These are phyloP conservation scores for Asobara japonica DNA, from an alignment of 1,140 invertebrate species.

Conservation along the genomic window DNA sequence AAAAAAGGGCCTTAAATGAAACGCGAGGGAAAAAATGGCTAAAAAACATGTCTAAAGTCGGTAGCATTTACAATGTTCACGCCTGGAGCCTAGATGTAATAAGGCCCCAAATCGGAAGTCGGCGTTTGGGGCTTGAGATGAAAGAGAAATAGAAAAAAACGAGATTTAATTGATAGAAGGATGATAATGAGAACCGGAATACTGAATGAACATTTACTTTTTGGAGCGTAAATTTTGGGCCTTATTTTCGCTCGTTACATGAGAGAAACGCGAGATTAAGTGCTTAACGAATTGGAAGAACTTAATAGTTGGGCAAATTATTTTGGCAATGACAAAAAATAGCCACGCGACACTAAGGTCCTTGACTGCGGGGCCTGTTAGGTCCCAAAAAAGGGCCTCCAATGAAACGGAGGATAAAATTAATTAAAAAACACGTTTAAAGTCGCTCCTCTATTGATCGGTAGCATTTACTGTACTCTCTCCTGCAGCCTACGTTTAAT, in stretches of 20 bases:
- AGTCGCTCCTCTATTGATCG: conserved; percentile 22
- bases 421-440: not conserved
- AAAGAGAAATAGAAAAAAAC: not conserved
- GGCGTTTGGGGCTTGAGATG: not conserved
- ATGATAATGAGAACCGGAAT: too few species aligned
- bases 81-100: not conserved
- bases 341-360: conserved; percentile 10
- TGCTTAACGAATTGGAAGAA: too few species aligned
- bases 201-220: too few species aligned
- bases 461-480: conserved; percentile 8
- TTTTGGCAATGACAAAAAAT: not conserved
- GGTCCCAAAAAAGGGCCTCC: too few species aligned
- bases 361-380: too few species aligned
- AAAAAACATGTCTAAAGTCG: not conserved
- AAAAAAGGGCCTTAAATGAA: too few species aligned
- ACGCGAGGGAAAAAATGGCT: conserved; percentile 2
- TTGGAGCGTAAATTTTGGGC: too few species aligned
- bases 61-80: conserved; percentile 5
- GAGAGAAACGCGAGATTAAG: too few species aligned
- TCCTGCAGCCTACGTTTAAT: not conserved
- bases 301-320: not conserved
- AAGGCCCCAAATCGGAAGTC: not conserved
- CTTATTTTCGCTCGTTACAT: too few species aligned
- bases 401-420: too few species aligned
- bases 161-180: too few species aligned